Evolutionary conservation across 2,888 invertebrate species (phyloP), one percentile per base, ranked within the genome.

Genomic region (Lithophane semibrunnea): DNA sequence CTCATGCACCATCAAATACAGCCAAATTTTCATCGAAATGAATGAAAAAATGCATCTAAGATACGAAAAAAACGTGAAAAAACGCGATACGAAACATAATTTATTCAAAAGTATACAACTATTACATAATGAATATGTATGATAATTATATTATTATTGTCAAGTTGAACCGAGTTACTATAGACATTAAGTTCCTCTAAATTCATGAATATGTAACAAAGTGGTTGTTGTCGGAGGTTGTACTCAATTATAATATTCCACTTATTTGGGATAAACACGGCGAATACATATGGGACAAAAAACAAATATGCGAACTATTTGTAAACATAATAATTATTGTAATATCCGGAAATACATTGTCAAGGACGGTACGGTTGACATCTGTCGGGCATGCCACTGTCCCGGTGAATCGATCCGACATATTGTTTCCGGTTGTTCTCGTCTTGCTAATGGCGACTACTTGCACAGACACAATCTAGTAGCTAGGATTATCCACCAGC

Each of bases 121-220:
- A n/a, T 49, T 68, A 29, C 29, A 0, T 29, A 47, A 47, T 79
- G 58, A 73, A 79, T 79, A 75, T 70, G 61, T 13, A 75, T 83
- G 75, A 47, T 47, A 69, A 56, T 63, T 47, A 37, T 60, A 56
- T 63, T 73, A 73, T 64, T 60, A 56, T 63, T 73, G 76, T 64
- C 42, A 67, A 63, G 58, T 56, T 49, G 12, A 12, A 66, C 24
- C 21, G n/a, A 42, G 24, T 42, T 49, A 49, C 56, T 69, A 72
- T 52, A 70, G 18, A 68, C 44, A 70, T 63, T 13, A 68, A 66
- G 61, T 66, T 68, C 24, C 21, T n/a, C 29, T 65, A 47, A 16
- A 44, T 65, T 73, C 44, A 80, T 77, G 80, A 79, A 79, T 79
- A 82, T 75, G 52, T 42, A 73, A 69, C 56, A 52, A 56, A 61